Percentiles rank a stretch among this genome's conserved stretches.
Evolutionary conservation across 2,888 invertebrate genomes (phyloP).

Genomic region (Drosophila cognata): DNA sequence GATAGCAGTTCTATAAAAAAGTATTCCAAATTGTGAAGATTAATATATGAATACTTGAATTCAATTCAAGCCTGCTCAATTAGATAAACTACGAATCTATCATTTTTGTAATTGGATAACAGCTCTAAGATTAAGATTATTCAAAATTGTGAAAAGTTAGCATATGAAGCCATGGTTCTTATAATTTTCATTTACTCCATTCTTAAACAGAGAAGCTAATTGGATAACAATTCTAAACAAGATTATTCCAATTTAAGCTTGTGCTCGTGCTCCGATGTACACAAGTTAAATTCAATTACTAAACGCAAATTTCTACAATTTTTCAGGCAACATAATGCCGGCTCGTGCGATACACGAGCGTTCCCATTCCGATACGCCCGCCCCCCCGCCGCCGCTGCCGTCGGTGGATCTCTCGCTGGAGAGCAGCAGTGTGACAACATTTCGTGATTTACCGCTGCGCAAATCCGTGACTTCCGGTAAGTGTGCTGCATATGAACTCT

Average conservation of each 20-base stretch:
- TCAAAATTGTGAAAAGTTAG: too few relatives aligned
- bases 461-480: conserved; percentile 91
- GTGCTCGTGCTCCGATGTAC: background rate
- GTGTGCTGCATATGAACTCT: conserved; percentile 39
- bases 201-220: too few relatives aligned
- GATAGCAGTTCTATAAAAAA: background rate
- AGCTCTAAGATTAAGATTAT: background rate
- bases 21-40: background rate
- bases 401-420: conserved; percentile 96
- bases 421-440: conserved; percentile 97
- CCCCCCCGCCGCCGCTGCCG: conserved; percentile 91
- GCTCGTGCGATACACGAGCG: conserved; percentile 91
- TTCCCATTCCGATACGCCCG: conserved; percentile 92
- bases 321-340: conserved; percentile 70
- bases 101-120: too few relatives aligned
- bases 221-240: background rate
- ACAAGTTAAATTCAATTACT: background rate
- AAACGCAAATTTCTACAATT: background rate
- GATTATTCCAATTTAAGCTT: background rate
- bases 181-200: too few relatives aligned
- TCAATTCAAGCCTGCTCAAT: background rate
- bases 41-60: too few relatives aligned
- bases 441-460: conserved; percentile 94
- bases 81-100: too few relatives aligned
- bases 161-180: too few relatives aligned